phyloP scores from a whole-genome alignment of 2,888 invertebrate genomes.

The Drosophila macrospina region DNA sequence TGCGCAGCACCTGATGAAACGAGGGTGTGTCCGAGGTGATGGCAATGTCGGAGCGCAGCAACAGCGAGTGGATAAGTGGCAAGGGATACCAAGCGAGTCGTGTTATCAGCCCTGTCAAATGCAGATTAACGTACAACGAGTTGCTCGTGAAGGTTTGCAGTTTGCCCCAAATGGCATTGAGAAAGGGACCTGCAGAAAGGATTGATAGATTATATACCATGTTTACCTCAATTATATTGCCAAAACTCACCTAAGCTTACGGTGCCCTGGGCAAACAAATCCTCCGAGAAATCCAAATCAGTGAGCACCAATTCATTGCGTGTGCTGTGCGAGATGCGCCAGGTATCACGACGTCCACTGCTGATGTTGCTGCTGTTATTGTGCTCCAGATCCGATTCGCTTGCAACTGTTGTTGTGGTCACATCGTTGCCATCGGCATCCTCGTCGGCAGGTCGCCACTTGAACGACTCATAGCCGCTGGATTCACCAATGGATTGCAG shows the following conservation, averaged over 20 bases:
- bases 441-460: slow-evolving; percentile 87
- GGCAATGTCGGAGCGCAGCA: slow-evolving; percentile 93
- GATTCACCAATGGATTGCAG: slow-evolving; percentile 90
- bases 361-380: slow-evolving; percentile 51
- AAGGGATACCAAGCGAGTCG: slow-evolving; percentile 95
- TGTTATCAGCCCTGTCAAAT: slow-evolving; percentile 94
- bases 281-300: slow-evolving; percentile 85
- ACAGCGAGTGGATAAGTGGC: slow-evolving; percentile 93
- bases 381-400: slow-evolving; percentile 77
- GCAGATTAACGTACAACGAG: slow-evolving; percentile 93
- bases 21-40: slow-evolving; percentile 96
- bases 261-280: slow-evolving; percentile 85
- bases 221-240: background rate
- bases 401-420: slow-evolving; percentile 43
- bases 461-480: slow-evolving; percentile 92
- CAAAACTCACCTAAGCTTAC: slow-evolving; percentile 83
- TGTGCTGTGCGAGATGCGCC: slow-evolving; percentile 82
- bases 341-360: slow-evolving; percentile 68
- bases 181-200: slow-evolving; percentile 89
- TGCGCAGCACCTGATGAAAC: slow-evolving; percentile 93
- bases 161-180: slow-evolving; percentile 92
- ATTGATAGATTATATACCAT: background rate
- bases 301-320: slow-evolving; percentile 81
- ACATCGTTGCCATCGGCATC: slow-evolving; percentile 71
- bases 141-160: slow-evolving; percentile 93